Conservation (phyloP, 2,888 invertebrate species). For the Pachydiplax longipennis region DNA sequence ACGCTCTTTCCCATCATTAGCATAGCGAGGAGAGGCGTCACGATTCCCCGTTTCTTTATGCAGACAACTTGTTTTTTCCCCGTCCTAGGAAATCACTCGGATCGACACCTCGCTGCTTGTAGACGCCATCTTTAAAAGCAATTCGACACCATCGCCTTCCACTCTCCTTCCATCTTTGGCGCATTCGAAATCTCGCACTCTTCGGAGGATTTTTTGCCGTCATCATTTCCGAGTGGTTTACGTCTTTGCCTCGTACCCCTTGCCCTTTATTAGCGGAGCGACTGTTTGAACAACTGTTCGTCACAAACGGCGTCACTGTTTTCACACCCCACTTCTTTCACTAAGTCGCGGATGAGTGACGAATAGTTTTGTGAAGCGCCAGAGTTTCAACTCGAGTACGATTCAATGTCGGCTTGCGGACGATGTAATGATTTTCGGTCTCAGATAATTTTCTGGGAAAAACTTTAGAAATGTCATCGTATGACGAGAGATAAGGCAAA, state of each 20-base stretch:
- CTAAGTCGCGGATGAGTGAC: background rate
- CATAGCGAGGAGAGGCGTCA: background rate
- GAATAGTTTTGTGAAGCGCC: background rate
- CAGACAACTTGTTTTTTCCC: background rate
- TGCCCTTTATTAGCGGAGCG: too few species aligned
- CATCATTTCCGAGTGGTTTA: background rate
- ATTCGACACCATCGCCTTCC: background rate
- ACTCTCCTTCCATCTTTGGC: background rate
- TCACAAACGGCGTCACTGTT: background rate
- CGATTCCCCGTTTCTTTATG: background rate
- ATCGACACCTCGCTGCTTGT: background rate
- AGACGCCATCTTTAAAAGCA: background rate
- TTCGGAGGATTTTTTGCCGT: background rate
- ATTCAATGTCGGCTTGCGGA: too few species aligned
- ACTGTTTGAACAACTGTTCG: background rate
- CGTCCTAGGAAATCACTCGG: background rate
- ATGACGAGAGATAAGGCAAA: too few species aligned
- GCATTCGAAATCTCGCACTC: background rate
- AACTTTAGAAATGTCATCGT: too few species aligned
- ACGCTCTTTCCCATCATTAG: background rate
- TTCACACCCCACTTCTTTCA: background rate
- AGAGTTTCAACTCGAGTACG: too few species aligned
- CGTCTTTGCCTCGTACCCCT: background rate
- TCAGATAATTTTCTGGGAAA: too few species aligned
- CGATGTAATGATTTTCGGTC: too few species aligned